Evolutionary conservation across 1,140 invertebrate species (phyloP).

Genomic region (Bemisia tabaci): DNA sequence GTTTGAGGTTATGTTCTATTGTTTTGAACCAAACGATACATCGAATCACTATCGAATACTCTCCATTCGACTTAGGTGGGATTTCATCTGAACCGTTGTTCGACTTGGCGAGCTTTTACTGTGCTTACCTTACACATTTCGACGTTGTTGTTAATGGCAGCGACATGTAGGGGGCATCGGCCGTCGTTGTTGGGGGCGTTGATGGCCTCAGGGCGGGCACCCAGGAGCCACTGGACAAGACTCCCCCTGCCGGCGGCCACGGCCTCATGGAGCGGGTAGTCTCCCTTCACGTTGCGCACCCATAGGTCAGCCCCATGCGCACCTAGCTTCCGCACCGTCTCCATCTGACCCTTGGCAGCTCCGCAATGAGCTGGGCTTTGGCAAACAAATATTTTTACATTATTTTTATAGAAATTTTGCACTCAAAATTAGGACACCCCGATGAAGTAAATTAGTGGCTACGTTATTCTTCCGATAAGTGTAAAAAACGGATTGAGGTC

Average conservation of each 20-base stretch:
- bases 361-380: conserved; percentile 65
- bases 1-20: too few relatives aligned
- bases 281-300: conserved; percentile 79
- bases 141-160: conserved; percentile 84
- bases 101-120: too few relatives aligned
- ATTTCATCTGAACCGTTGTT: too few relatives aligned
- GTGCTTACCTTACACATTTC: conserved; percentile 68
- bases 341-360: conserved; percentile 87
- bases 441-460: too few relatives aligned
- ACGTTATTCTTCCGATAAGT: too few relatives aligned
- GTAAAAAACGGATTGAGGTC: too few relatives aligned
- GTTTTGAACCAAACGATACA: too few relatives aligned
- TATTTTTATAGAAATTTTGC: too few relatives aligned
- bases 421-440: not conserved
- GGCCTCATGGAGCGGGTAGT: conserved; percentile 88
- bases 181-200: conserved; percentile 87
- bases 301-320: conserved; percentile 80
- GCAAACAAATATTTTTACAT: too few relatives aligned
- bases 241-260: conserved; percentile 80
- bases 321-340: conserved; percentile 60
- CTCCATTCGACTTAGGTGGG: too few relatives aligned
- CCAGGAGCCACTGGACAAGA: conserved; percentile 71
- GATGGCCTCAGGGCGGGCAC: conserved; percentile 63
- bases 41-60: too few relatives aligned
- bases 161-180: conserved; percentile 81